These are phyloP conservation scores for Chloebia gouldiae DNA, from an alignment of 2,113 vertebrate species.

Conservation along the genomic window DNA sequence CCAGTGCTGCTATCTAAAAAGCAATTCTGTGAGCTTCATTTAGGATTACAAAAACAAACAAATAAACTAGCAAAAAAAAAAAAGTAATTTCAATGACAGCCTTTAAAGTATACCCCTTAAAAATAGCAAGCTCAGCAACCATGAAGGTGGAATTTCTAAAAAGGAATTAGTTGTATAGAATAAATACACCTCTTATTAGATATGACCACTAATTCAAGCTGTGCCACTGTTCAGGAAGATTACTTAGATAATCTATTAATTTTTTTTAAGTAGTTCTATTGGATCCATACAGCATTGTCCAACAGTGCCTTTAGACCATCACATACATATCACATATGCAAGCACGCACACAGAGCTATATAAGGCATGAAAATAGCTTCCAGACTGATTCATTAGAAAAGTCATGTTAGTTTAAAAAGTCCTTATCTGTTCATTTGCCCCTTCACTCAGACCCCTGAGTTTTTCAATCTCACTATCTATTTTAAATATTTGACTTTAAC, in stretches of 20 bases:
- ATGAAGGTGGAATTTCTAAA: not conserved
- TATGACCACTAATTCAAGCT: not conserved
- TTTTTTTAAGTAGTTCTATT: not conserved
- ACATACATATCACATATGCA: not conserved
- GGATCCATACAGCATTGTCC: not conserved
- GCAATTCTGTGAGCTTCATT: not conserved
- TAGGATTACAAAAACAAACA: not conserved
- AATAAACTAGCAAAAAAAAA: not conserved
- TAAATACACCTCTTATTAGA: not conserved
- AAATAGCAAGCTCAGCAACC: not conserved
- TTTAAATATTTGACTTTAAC: not conserved
- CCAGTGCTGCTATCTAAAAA: not conserved
- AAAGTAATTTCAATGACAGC: not conserved
- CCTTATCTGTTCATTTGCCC: rapidly evolving
- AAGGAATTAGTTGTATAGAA: not conserved
- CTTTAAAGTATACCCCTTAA: not conserved
- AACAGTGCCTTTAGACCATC: not conserved
- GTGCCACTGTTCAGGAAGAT: not conserved
- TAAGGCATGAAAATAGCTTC: not conserved
- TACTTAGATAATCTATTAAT: not conserved
- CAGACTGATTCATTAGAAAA: not conserved
- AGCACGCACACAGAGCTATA: not conserved
- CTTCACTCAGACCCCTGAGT: not conserved
- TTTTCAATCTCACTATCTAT: not conserved
- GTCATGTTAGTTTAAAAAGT: not conserved